Conservation (phyloP, 2,888 invertebrate species). For the Ophion ellenae region DNA sequence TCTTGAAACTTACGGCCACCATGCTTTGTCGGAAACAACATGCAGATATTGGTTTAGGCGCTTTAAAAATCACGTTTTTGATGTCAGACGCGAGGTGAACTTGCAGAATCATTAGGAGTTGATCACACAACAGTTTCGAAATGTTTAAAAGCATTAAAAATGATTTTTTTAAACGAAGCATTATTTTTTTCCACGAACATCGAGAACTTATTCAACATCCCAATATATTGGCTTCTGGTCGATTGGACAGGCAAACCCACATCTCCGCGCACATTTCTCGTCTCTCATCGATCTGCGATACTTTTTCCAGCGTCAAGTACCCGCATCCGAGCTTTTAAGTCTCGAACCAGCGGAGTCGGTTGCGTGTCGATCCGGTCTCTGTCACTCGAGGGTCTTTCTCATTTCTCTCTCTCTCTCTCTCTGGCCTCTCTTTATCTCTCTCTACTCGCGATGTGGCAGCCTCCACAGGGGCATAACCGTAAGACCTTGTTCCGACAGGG, state of each 20-base stretch:
- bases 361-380: conserved; percentile 58
- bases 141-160: no score
- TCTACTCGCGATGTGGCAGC: conserved; percentile 27
- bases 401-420: conserved; percentile 25
- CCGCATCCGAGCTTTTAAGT: conserved; percentile 63
- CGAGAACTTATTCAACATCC: no score
- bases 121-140: no score
- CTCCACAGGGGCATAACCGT: conserved; percentile 65
- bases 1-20: no score
- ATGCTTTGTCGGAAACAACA: no score
- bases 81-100: no score
- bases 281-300: conserved; percentile 23
- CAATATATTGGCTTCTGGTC: conserved; percentile 1
- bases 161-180: no score
- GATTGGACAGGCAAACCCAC: conserved; percentile 26
- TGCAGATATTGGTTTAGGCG: no score
- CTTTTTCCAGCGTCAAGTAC: conserved; percentile 54
- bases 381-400: conserved; percentile 50
- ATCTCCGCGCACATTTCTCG: conserved; percentile 20
- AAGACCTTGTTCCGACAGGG: conserved; percentile 71
- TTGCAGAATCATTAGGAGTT: no score
- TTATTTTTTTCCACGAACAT: no score
- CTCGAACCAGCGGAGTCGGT: conserved; percentile 43
- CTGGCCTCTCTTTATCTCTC: conserved; percentile 13
- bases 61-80: no score